Evolutionary conservation across 2,888 invertebrate genomes (phyloP), one percentile per base, ranked within the genome.

Genomic region (Plebejus melissa): DNA sequence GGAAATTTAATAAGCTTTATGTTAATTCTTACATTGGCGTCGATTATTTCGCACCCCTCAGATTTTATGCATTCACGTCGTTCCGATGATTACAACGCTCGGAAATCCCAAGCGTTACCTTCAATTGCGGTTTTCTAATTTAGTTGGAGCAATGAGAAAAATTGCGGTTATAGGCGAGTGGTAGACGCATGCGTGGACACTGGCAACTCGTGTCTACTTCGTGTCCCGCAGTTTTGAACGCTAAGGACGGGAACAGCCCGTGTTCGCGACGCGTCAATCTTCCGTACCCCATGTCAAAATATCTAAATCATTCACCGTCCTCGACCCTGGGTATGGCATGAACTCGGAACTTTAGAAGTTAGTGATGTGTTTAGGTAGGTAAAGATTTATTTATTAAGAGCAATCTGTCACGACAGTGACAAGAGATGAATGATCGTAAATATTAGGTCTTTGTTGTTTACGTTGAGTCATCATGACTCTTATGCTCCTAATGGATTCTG

Each of bases 121-220:
- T 84, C 86, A 85, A 84, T 82, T 82, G 86, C 82, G 92, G 90
- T 88, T 92, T 90, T 81, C 90, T 89, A 91, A 92, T 92, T 93
- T 90, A 87, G 85, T 88, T 83, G 83, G 84, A 85, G 86, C 85
- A 84, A 87, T 87, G 87, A 89, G 90, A 90, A 92, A 91, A 90
- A 87, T 88, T 88, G 88, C 86, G 82, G 82, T 79, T 77, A 75
- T 65, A 80, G 82, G 81, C 79, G 78, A 80, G 79, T 76, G 78
- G 76, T 79, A 79, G 80, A 83, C 85, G 88, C 90, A 84, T 88
- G 86, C 87, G 81, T 79, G 84, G 82, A 85, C 58, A 65, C 32
- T 72, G 75, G 74, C 75, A 76, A 76, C 75, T 79, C 77, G 74
- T 78, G 79, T 77, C 75, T 78, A 77, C 79, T 74, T 74, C 83